A percentile compares a stretch with the other conserved stretches of the same genome.
Conservation (phyloP, 2,797 vertebrate species). For the Hoplostethus mediterraneus region DNA sequence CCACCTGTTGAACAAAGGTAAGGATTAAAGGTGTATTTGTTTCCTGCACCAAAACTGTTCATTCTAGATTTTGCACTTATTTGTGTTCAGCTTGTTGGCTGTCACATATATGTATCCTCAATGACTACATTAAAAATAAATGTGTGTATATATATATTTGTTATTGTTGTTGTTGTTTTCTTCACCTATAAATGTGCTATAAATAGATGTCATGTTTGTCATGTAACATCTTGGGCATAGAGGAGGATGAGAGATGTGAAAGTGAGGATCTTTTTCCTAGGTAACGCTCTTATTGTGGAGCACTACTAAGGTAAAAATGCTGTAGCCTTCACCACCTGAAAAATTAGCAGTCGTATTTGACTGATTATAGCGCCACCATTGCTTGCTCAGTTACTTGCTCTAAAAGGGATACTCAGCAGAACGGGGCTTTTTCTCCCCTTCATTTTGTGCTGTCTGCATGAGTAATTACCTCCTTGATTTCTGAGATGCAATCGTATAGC, state of each 20-base stretch:
- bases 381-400: conserved; percentile 89
- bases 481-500: conserved; percentile 93
- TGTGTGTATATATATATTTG: too few relatives aligned
- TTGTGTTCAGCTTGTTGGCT: background rate
- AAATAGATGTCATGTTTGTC: background rate
- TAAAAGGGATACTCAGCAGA: conserved; percentile 98
- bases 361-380: conserved; percentile 91
- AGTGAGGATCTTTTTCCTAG: background rate
- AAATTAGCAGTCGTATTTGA: conserved; percentile 94
- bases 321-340: conserved; percentile 91
- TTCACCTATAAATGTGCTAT: too few relatives aligned
- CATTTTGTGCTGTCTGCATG: conserved; percentile 94
- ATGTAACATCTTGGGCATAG: conserved; percentile 14
- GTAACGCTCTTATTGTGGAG: conserved; percentile 26
- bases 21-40: background rate
- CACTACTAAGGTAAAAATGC: conserved; percentile 74
- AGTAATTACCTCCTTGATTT: conserved; percentile 98
- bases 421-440: conserved; percentile 89
- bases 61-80: background rate
- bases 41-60: background rate
- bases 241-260: background rate
- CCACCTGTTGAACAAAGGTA: conserved; percentile 60
- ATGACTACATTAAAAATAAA: background rate
- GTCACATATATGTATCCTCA: background rate
- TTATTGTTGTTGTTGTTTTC: too few relatives aligned